Percentiles rank a stretch among this genome's conserved stretches.
phyloP scores from a whole-genome alignment of 2,113 vertebrate genomes.

The Myiopsitta monachus region DNA sequence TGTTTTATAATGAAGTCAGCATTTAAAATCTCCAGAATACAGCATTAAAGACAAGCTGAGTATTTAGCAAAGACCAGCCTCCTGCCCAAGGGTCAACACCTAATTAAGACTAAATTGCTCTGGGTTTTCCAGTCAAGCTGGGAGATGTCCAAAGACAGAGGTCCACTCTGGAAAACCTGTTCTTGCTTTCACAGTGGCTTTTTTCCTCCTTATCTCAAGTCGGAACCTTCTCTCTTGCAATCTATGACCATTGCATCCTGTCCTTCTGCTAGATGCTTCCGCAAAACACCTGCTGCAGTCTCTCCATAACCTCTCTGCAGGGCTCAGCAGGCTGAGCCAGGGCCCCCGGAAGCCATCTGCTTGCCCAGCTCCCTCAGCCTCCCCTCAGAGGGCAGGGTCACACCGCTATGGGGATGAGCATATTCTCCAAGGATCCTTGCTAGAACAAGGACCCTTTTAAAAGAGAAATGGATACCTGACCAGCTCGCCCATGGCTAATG shows the following conservation, averaged over 20 bases:
- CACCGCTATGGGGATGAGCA: rapidly evolving
- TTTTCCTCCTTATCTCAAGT: not conserved
- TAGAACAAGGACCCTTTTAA: rapidly evolving
- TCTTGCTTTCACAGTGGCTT: not conserved
- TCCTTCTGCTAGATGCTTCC: too few relatives aligned
- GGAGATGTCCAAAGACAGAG: not conserved
- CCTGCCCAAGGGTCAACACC: not conserved
- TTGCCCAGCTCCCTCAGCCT: not conserved
- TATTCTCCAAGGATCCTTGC: not conserved
- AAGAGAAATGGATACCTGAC: not conserved
- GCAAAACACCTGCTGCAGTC: not conserved
- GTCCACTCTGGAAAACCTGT: not conserved
- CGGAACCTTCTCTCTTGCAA: not conserved
- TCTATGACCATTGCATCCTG: not conserved
- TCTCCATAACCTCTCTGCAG: rapidly evolving
- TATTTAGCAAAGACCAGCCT: not conserved
- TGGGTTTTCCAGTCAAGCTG: not conserved
- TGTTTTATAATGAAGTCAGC: not conserved
- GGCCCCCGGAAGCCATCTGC: not conserved
- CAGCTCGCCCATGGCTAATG: rapidly evolving
- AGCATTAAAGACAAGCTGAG: not conserved
- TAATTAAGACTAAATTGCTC: not conserved
- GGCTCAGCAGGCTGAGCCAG: rapidly evolving
- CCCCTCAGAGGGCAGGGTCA: not conserved
- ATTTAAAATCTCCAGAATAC: not conserved